Base-by-base conservation (phyloP, 2,797 vertebrate genomes). In the Chelon labrosus region DNA sequence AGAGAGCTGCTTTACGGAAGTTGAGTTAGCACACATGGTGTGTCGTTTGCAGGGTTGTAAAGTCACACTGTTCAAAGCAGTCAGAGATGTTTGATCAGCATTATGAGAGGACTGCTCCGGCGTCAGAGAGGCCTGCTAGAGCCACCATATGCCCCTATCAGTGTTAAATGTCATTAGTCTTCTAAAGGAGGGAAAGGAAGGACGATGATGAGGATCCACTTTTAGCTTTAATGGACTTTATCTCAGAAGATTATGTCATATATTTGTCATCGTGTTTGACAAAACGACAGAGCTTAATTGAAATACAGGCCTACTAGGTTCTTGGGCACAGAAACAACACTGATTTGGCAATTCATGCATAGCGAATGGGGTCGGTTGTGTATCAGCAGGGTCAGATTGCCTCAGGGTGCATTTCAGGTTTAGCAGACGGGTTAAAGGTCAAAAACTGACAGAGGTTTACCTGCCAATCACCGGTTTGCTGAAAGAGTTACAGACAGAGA, bases 61-160 rank as follows among this genome's bases (percentile, higher is more conserved):
- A 93, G 88, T 92, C 87, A 88, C 90, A 85, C 83, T 75, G 85
- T 93, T 93, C 91, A 94, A 93, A 93, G 89, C 80, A 83, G 69
- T 27, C 73, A 6, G 62, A 54, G 64, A 75, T 49, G 91, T 94
- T 93, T 94, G 91, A 93, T 93, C 91, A 76, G 63, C 54, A 10
- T 85, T 88, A 85, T 80, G 75, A 83, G 83, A 83, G 75, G 80
- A 71, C 80, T 83, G 75, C 69, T 35, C 20, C 59, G 80, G 73
- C 66, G 81, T 82, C 90, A 87, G 86, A 37, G 63, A 77, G 85
- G 75, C 81, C 81, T 79, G 86, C 73, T 73, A 6, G 47, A 80
- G 80, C 70, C 16, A n/a, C 84, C 86, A 75, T 80, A 53, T 65
- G 80, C 74, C 69, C 66, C 50, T 51, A 51, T 82, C 46, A 19